Evolutionary conservation across 2,888 invertebrate species (phyloP), one percentile per base, ranked within the genome.

Genomic region (Chamaedrilus cognettii): DNA sequence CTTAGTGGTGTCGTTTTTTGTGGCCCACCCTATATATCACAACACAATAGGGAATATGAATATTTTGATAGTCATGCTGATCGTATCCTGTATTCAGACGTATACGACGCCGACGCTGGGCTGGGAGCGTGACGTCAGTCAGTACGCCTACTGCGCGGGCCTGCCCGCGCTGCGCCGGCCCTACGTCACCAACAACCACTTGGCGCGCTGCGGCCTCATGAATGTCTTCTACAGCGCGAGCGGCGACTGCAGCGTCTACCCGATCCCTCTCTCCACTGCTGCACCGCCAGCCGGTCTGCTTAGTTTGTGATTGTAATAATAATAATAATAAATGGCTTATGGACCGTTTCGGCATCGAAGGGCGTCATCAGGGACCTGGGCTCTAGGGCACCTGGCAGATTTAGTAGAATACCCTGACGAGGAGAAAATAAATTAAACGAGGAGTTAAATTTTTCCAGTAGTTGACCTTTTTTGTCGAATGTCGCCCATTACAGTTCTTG

Each of bases 41-140:
- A n/a, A n/a, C n/a, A n/a, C n/a, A n/a, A n/a, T n/a, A n/a, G n/a
- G n/a, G n/a, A n/a, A n/a, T n/a, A n/a, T n/a, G n/a, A n/a, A n/a
- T n/a, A n/a, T n/a, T n/a, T n/a, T n/a, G n/a, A n/a, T n/a, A n/a
- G n/a, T n/a, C n/a, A n/a, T n/a, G n/a, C n/a, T n/a, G n/a, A n/a
- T n/a, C n/a, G n/a, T n/a, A n/a, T n/a, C n/a, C n/a, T n/a, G n/a
- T n/a, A n/a, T n/a, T n/a, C n/a, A 71, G 71, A 57, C 67, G n/a
- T 80, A 72, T 71, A 72, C 74, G 55, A 72, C 71, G 3, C 76
- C 76, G 30, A 63, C 63, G 4, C 58, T 70, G 23, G 78, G 77
- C 28, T 83, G 82, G 81, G 82, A 82, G 64, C 31, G 51, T 4
- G 76, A 83, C 70, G 73, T 83, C 33, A 51, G 64, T n/a, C 82